A percentile compares a stretch with the other conserved stretches of the same genome.
Conservation (phyloP, 2,888 invertebrate genomes). For the Muschampia plurimacula region DNA sequence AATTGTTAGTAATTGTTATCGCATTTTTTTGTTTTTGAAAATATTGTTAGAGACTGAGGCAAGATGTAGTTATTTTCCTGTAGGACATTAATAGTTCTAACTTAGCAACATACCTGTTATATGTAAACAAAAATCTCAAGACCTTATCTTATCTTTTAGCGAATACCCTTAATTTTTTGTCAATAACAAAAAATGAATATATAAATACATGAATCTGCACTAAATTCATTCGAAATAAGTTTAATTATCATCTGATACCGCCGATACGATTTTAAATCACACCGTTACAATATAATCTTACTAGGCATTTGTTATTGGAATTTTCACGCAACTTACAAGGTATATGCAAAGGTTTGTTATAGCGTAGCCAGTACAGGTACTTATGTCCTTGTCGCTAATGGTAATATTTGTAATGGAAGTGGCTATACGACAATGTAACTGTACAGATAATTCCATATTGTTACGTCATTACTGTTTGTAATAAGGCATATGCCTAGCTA, state of each 20-base stretch:
- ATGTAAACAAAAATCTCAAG: constrained; percentile 15
- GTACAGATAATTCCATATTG: constrained; percentile 16
- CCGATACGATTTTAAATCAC: constrained; percentile 23
- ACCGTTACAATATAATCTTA: constrained; percentile 15
- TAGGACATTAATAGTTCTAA: background rate
- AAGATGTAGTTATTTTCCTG: background rate
- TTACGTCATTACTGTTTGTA: constrained; percentile 26
- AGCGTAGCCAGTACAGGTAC: constrained; percentile 3
- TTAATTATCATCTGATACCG: background rate
- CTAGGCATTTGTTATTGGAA: constrained; percentile 23
- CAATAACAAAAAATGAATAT: constrained; percentile 24
- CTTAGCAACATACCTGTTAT: constrained; percentile 4
- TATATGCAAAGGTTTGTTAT: background rate
- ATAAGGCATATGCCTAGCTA: background rate
- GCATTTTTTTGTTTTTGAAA: too few relatives aligned
- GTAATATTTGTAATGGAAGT: constrained; percentile 10
- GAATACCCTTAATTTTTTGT: constrained; percentile 36
- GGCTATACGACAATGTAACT: background rate
- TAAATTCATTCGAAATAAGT: background rate
- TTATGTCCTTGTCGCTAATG: constrained; percentile 8
- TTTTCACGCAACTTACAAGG: constrained; percentile 5
- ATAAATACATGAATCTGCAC: background rate
- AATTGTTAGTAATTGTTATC: too few relatives aligned
- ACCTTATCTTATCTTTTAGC: constrained; percentile 33
- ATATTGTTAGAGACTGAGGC: too few relatives aligned